Evolutionary conservation across 2,113 vertebrate genomes (phyloP).

Genomic region (Toxotes chatareus): DNA sequence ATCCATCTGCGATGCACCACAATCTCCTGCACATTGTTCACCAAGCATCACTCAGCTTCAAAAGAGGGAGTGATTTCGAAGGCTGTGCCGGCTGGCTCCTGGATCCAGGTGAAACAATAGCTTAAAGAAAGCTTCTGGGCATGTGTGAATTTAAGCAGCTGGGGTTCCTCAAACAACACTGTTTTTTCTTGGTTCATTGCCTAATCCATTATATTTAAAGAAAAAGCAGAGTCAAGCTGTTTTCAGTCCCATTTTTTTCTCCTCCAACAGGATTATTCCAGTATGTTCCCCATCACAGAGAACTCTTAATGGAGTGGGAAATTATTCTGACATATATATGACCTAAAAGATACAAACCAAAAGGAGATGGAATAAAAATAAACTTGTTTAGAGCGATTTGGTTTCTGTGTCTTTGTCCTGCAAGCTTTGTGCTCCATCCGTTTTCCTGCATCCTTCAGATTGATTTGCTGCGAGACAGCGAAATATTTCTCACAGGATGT

Average conservation of each 20-base stretch:
- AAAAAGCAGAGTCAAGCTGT: conserved; percentile 60
- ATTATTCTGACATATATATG: conserved; percentile 76
- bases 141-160: conserved; percentile 76
- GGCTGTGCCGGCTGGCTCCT: conserved; percentile 28
- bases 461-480: conserved; percentile 52
- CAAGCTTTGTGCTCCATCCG: conserved; percentile 17
- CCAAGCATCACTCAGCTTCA: conserved; percentile 48
- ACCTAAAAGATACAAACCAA: conserved; percentile 67
- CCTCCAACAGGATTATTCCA: conserved; percentile 79
- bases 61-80: conserved; percentile 47
- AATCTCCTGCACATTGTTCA: conserved; percentile 64
- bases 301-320: conserved; percentile 65
- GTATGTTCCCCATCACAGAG: conserved; percentile 54
- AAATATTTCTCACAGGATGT: conserved; percentile 59
- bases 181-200: conserved; percentile 69
- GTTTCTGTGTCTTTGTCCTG: conserved; percentile 57
- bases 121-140: conserved; percentile 66
- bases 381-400: conserved; percentile 53
- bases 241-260: conserved; percentile 55
- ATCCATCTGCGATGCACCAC: conserved; percentile 51
- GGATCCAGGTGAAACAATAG: conserved; percentile 79
- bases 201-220: conserved; percentile 71
- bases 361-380: conserved; percentile 56
- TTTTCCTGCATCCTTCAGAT: conserved; percentile 56
- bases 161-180: conserved; percentile 71